A percentile compares a stretch with the other conserved stretches of the same genome.
Conservation (phyloP, 2,797 vertebrate species). For the Pseudochaenichthys georgianus region DNA sequence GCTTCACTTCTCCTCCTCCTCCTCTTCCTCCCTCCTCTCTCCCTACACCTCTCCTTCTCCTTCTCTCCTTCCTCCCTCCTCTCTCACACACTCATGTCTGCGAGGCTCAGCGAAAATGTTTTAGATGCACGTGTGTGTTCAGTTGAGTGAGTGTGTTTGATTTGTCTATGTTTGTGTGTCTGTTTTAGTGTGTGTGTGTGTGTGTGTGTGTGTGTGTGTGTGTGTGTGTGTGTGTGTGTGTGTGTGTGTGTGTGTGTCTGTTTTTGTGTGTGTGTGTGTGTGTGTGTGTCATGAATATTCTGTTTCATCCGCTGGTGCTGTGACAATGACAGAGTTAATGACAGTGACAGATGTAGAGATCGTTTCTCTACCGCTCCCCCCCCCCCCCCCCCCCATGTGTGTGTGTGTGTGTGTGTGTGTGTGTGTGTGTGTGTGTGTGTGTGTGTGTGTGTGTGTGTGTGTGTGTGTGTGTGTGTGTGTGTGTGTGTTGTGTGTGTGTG, state of each 20-base stretch:
- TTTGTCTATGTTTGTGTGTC: slow-evolving; percentile 67
- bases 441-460: slow-evolving; percentile 57
- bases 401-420: too few relatives aligned
- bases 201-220: too few relatives aligned
- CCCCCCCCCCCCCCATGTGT: too few relatives aligned
- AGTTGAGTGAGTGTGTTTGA: slow-evolving; percentile 57
- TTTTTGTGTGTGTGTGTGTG: slow-evolving; percentile 41
- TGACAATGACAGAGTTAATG: slow-evolving; percentile 85
- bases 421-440: not conserved
- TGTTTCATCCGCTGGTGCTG: slow-evolving; percentile 81
- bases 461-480: too few relatives aligned
- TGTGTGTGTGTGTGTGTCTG: slow-evolving; percentile 31
- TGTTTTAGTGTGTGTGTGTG: too few relatives aligned
- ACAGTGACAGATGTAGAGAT: slow-evolving; percentile 87
- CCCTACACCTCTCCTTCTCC: not conserved
- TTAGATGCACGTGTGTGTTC: slow-evolving; percentile 68
- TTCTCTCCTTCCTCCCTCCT: slow-evolving; percentile 60
- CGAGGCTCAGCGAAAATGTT: slow-evolving; percentile 74
- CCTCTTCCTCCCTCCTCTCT: too few relatives aligned
- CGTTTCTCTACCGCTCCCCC: slow-evolving; percentile 46
- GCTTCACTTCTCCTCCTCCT: slow-evolving; percentile 48
- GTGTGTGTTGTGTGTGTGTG: slow-evolving; percentile 45
- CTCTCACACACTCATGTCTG: slow-evolving; percentile 64
- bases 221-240: slow-evolving; percentile 55
- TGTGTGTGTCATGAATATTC: slow-evolving; percentile 86